A percentile compares a stretch with the other conserved stretches of the same genome.
phyloP scores from a whole-genome alignment of 2,888 invertebrate genomes.

The Dolomedes plantarius region DNA sequence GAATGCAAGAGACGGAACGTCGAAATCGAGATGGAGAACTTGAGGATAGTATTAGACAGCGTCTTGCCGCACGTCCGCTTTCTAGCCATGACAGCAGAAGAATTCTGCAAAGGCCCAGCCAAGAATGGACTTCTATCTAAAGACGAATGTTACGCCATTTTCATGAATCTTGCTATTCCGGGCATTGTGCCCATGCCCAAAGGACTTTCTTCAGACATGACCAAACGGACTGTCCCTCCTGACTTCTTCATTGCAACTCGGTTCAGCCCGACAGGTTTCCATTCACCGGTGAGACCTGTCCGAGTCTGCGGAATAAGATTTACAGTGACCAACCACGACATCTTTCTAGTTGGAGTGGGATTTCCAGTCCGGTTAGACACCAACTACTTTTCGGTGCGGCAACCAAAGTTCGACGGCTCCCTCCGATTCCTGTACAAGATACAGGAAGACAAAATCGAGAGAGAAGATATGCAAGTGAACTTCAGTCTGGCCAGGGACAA shows the following conservation, averaged over 20 bases:
- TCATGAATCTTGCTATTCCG: slow-evolving; percentile 74
- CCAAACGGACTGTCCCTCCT: slow-evolving; percentile 58
- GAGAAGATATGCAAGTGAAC: slow-evolving; percentile 69
- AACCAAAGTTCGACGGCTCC: slow-evolving; percentile 73
- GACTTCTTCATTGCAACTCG: slow-evolving; percentile 70
- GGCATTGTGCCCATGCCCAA: slow-evolving; percentile 73
- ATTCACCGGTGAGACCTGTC: slow-evolving; percentile 71
- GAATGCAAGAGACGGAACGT: slow-evolving; percentile 73
- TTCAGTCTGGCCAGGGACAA: slow-evolving; percentile 72
- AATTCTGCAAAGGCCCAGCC: slow-evolving; percentile 72
- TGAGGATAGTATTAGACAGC: slow-evolving; percentile 69
- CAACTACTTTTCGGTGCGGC: slow-evolving; percentile 58
- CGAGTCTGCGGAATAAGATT: slow-evolving; percentile 73
- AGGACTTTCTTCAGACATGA: slow-evolving; percentile 66
- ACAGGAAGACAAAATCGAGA: slow-evolving; percentile 69
- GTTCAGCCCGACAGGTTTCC: slow-evolving; percentile 73
- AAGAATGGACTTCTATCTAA: slow-evolving; percentile 73
- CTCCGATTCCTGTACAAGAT: slow-evolving; percentile 73
- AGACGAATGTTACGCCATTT: slow-evolving; percentile 73
- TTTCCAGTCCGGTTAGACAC: slow-evolving; percentile 73
- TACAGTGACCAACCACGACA: slow-evolving; percentile 73
- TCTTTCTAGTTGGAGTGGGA: slow-evolving; percentile 73
- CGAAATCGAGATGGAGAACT: slow-evolving; percentile 70
- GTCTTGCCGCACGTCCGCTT: slow-evolving; percentile 72
- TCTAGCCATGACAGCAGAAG: slow-evolving; percentile 73